These are phyloP conservation scores for Macrosiphum euphorbiae DNA, from an alignment of 2,888 invertebrate species.

Conservation along the genomic window DNA sequence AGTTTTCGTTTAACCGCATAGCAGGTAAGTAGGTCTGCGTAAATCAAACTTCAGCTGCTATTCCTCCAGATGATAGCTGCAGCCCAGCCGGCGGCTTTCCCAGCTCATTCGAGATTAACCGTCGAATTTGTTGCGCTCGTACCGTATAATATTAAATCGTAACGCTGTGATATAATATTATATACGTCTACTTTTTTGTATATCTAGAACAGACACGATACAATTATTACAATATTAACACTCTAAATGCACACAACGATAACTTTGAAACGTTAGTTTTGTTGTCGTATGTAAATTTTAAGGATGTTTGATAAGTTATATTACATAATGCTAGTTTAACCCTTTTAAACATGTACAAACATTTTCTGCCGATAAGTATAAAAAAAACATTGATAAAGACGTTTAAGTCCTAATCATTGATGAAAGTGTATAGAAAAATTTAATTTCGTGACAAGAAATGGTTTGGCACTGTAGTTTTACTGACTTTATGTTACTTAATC, in stretches of 20 bases:
- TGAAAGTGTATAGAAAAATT: background rate
- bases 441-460: background rate
- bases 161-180: background rate
- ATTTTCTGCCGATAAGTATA: background rate
- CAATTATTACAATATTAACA: background rate
- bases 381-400: too few species aligned
- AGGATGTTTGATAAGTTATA: background rate
- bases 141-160: background rate
- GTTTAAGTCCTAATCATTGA: background rate
- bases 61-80: background rate
- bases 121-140: background rate
- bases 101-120: slow-evolving; percentile 4
- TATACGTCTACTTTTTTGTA: background rate
- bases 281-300: too few species aligned
- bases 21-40: background rate
- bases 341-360: background rate
- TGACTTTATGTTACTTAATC: background rate
- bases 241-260: background rate
- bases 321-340: background rate
- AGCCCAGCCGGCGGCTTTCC: background rate
- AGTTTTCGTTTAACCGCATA: background rate
- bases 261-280: background rate
- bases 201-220: background rate
- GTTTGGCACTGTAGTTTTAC: background rate
- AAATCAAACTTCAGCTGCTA: background rate